Percentiles rank a stretch among this genome's conserved stretches.
Conservation (phyloP, 1,140 invertebrate genomes). For the Galendromus occidentalis region DNA sequence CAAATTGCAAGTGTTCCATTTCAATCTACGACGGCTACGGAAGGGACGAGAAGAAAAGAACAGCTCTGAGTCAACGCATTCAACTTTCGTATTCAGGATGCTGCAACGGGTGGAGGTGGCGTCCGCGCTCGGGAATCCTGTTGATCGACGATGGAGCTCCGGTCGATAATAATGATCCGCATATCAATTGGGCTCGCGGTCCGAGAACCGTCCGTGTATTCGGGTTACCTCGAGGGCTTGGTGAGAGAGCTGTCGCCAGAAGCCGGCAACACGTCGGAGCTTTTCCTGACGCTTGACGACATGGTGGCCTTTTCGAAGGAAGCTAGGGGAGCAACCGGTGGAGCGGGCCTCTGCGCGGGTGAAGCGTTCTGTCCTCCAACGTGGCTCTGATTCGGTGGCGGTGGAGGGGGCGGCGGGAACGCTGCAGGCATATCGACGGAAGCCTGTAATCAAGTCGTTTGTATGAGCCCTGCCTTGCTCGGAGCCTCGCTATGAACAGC, state of each 20-base stretch:
- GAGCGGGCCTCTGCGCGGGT: not conserved
- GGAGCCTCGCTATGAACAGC: too few species aligned
- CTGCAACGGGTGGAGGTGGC: too few species aligned
- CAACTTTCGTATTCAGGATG: too few species aligned
- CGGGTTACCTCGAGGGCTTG: not conserved
- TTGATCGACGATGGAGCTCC: too few species aligned
- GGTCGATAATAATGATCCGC: too few species aligned
- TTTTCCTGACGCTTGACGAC: not conserved
- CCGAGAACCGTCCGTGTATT: too few species aligned
- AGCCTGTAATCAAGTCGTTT: not conserved
- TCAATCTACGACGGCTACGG: not conserved
- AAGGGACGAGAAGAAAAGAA: not conserved
- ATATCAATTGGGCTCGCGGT: too few species aligned
- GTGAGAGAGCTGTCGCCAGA: not conserved
- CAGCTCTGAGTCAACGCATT: too few species aligned
- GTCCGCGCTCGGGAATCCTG: too few species aligned
- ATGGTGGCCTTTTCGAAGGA: constrained; percentile 4
- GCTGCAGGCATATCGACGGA: constrained; percentile 4
- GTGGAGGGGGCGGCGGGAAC: not conserved
- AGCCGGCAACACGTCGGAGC: not conserved
- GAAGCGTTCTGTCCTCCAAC: not conserved
- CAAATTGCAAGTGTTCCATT: constrained; percentile 5
- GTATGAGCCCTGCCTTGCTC: too few species aligned
- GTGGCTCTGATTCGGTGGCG: not conserved
- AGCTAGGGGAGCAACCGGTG: not conserved